phyloP scores from a whole-genome alignment of 2,888 invertebrate species.

The Hirudinaria manillensis region DNA sequence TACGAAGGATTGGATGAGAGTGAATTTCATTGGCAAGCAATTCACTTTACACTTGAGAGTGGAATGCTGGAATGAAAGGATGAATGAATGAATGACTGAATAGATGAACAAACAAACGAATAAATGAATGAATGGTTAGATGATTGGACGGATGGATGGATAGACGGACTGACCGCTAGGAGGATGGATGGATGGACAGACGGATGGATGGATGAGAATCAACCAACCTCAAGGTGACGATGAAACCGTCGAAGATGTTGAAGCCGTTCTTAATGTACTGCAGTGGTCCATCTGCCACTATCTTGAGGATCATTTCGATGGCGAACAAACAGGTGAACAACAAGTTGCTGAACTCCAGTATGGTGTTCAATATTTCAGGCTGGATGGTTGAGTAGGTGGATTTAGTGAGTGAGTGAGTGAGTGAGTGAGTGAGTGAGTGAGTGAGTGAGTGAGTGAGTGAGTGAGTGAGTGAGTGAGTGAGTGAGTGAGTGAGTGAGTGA shows the following conservation, averaged over 20 bases:
- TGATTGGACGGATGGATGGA: too few relatives aligned
- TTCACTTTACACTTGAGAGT: too few relatives aligned
- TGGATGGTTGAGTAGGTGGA: constrained; percentile 52
- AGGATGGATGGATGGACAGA: too few relatives aligned
- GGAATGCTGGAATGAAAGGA: too few relatives aligned
- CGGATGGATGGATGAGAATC: too few relatives aligned
- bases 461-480: constrained; percentile 14
- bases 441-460: too few relatives aligned
- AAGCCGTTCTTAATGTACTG: constrained; percentile 90
- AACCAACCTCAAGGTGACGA: constrained; percentile 86
- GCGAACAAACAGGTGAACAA: constrained; percentile 97
- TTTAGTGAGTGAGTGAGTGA: neutral
- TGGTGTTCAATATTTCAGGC: constrained; percentile 82
- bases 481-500: constrained; percentile 19
- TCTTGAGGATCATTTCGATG: constrained; percentile 92
- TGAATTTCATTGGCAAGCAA: too few relatives aligned
- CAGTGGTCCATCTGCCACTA: constrained; percentile 77
- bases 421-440: neutral
- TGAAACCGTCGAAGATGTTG: constrained; percentile 96
- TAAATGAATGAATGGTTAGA: too few relatives aligned
- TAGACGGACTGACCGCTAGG: too few relatives aligned
- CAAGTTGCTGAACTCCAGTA: constrained; percentile 92
- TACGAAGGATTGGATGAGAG: too few relatives aligned
- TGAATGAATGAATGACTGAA: too few relatives aligned
- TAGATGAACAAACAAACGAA: too few relatives aligned